phyloP scores from a whole-genome alignment of 30 jellyfish, hydroid and myxozoan species.

The Catostylus mosaicus region DNA sequence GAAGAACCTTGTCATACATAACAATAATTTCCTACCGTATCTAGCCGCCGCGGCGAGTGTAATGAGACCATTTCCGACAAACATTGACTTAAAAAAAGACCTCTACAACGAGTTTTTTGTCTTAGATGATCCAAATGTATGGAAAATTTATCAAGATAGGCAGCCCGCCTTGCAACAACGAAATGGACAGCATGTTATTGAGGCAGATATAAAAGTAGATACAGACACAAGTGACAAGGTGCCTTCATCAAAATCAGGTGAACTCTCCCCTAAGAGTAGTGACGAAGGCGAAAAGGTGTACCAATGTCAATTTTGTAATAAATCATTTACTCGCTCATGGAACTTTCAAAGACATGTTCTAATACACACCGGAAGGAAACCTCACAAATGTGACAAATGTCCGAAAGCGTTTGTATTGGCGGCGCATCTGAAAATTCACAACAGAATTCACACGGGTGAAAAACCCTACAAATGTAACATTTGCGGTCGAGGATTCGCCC shows the following conservation, averaged over 20 bases:
- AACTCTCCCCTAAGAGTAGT: slow-evolving; percentile 87
- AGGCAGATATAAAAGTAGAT: slow-evolving; percentile 57
- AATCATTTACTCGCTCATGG: slow-evolving; percentile 94
- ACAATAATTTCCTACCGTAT: slow-evolving; percentile 67
- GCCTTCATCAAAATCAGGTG: slow-evolving; percentile 73
- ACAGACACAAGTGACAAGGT: slow-evolving; percentile 66
- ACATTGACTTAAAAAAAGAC: slow-evolving; percentile 82
- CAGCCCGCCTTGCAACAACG: slow-evolving; percentile 12
- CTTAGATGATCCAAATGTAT: slow-evolving; percentile 84
- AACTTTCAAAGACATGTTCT: slow-evolving; percentile 96
- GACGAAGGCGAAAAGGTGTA: slow-evolving; percentile 89
- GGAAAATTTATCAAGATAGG: slow-evolving; percentile 61
- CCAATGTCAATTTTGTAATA: slow-evolving; percentile 88
- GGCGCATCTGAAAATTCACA: slow-evolving; percentile 94
- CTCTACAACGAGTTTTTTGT: slow-evolving; percentile 93
- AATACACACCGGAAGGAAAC: slow-evolving; percentile 97
- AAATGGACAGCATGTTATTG: slow-evolving; percentile 15
- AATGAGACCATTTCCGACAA: slow-evolving; percentile 68
- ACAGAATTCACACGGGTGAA: slow-evolving; percentile 97
- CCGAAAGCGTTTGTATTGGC: slow-evolving; percentile 97
- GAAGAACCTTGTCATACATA: slow-evolving; percentile 72
- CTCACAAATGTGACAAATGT: slow-evolving; percentile 97
- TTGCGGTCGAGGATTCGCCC: slow-evolving; percentile 98
- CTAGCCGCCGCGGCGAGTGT: slow-evolving; percentile 68
- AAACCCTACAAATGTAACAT: slow-evolving; percentile 95